Conservation (phyloP, 2,888 invertebrate species). For the Agrochola lota region DNA sequence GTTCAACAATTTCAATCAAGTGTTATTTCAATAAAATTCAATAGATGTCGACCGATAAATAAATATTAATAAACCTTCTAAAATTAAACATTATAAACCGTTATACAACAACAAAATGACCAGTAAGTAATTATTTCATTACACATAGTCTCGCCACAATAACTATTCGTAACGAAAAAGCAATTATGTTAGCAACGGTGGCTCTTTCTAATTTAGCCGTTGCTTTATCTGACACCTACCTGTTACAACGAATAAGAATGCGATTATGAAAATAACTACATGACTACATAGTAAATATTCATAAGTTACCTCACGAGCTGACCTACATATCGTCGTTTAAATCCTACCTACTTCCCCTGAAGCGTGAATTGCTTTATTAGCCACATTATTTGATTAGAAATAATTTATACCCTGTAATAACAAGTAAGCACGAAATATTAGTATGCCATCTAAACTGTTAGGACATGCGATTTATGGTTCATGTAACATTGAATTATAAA, state of each 20-base stretch:
- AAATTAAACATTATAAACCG: conserved; percentile 23
- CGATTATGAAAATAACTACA: conserved; percentile 83
- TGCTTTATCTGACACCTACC: conserved; percentile 70
- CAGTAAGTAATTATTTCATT: conserved; percentile 55
- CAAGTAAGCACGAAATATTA: conserved; percentile 60
- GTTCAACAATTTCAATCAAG: conserved; percentile 12
- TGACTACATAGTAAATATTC: conserved; percentile 76
- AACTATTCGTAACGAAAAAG: conserved; percentile 66
- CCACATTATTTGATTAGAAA: conserved; percentile 70
- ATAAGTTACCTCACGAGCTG: conserved; percentile 81
- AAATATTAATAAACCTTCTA: conserved; percentile 27
- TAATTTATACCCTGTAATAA: conserved; percentile 67
- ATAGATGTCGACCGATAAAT: conserved; percentile 17
- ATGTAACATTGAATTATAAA: conserved; percentile 22
- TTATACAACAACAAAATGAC: conserved; percentile 34
- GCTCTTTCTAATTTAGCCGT: conserved; percentile 68
- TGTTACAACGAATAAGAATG: conserved; percentile 77
- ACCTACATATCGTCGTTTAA: conserved; percentile 78
- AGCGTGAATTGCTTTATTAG: conserved; percentile 80
- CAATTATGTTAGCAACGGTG: conserved; percentile 63
- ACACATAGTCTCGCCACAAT: conserved; percentile 61
- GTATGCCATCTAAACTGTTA: conserved; percentile 53
- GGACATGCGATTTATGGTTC: conserved; percentile 53
- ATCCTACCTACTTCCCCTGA: conserved; percentile 74
- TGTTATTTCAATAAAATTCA: conserved; percentile 34